Evolutionary conservation across 1,140 invertebrate genomes (phyloP).

Genomic region (Bombus balteatus): DNA sequence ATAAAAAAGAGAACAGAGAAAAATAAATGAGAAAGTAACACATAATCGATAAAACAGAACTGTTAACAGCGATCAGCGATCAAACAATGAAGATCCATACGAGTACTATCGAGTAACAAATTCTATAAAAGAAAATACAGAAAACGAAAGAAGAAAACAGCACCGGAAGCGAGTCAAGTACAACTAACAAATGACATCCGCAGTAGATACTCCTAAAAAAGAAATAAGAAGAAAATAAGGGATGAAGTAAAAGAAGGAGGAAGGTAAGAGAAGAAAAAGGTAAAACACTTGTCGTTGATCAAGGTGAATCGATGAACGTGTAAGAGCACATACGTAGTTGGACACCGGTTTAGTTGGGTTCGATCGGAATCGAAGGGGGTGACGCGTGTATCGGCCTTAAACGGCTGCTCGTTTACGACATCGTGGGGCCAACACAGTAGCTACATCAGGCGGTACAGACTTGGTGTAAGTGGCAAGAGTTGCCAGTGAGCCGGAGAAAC

Average conservation of each 20-base stretch:
- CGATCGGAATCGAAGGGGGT: constrained; percentile 35
- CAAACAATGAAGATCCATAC: not conserved
- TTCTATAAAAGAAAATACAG: too few species aligned
- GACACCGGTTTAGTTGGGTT: not conserved
- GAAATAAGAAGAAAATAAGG: too few species aligned
- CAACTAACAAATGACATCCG: too few species aligned
- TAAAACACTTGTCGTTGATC: not conserved
- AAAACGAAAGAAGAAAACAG: too few species aligned
- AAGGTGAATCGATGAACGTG: not conserved
- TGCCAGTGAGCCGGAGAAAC: constrained; percentile 56
- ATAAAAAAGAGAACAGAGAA: not conserved
- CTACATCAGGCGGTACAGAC: constrained; percentile 11
- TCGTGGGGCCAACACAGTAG: constrained; percentile 9
- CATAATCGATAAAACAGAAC: not conserved
- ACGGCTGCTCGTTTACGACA: constrained; percentile 11
- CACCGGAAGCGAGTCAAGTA: too few species aligned
- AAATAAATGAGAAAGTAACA: not conserved
- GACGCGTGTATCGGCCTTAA: constrained; percentile 17
- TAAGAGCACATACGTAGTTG: not conserved
- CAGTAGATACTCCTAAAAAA: too few species aligned
- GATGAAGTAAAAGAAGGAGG: too few species aligned
- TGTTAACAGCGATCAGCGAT: too few species aligned
- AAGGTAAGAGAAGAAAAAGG: not conserved
- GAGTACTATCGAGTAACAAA: too few species aligned
- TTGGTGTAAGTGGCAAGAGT: constrained; percentile 56